Evolutionary conservation across 2,888 invertebrate genomes (phyloP).

Genomic region (Yponomeuta evonymella): DNA sequence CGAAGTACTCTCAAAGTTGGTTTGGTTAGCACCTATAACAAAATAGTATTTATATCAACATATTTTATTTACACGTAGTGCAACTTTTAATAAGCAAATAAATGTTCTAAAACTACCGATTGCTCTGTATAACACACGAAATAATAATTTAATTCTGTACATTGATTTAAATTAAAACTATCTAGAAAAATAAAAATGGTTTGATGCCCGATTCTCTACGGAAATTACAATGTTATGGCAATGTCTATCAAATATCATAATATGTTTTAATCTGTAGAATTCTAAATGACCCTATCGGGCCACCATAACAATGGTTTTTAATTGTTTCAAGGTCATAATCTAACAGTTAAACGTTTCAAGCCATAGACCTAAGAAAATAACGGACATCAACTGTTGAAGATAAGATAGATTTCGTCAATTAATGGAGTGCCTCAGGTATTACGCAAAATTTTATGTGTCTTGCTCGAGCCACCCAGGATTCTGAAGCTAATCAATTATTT

Average conservation of each 20-base stretch:
- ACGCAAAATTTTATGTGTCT: too few species aligned
- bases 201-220: slow-evolving; percentile 39
- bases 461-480: too few species aligned
- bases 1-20: background rate
- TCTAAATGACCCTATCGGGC: too few species aligned
- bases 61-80: slow-evolving; percentile 61
- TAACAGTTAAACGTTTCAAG: background rate
- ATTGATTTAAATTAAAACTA: slow-evolving; percentile 37
- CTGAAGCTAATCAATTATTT: too few species aligned
- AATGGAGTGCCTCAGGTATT: too few species aligned
- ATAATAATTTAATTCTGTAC: slow-evolving; percentile 71
- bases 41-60: slow-evolving; percentile 50
- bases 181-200: slow-evolving; percentile 49
- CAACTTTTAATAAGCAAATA: slow-evolving; percentile 53
- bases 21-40: slow-evolving; percentile 63
- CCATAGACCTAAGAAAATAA: background rate
- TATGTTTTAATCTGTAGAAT: background rate
- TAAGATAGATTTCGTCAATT: too few species aligned
- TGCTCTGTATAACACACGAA: slow-evolving; percentile 44
- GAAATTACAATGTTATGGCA: slow-evolving; percentile 60
- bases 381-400: background rate
- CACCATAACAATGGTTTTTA: too few species aligned
- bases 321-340: too few species aligned
- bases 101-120: slow-evolving; percentile 47
- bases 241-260: slow-evolving; percentile 30